Evolutionary conservation across 2,888 invertebrate genomes (phyloP).

Genomic region (Epinotia bilunana): DNA sequence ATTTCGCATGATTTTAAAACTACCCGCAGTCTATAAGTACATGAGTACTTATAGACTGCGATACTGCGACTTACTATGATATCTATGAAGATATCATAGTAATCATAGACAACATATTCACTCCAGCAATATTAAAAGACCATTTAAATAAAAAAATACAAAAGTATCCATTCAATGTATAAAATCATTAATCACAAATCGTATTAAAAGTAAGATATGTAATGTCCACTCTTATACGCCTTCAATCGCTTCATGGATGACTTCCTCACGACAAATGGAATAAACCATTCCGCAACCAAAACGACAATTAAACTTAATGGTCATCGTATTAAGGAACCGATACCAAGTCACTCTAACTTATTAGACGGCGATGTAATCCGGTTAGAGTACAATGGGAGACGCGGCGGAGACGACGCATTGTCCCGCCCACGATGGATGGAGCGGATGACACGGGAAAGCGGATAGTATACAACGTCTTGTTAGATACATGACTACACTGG

Average conservation of each 20-base stretch:
- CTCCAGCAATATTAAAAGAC: too few relatives aligned
- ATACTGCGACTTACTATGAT: too few relatives aligned
- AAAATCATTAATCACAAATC: neutral
- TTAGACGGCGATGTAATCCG: constrained; percentile 37
- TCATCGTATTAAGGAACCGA: constrained; percentile 37
- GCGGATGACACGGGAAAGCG: neutral
- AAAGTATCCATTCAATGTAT: neutral
- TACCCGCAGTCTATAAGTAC: too few relatives aligned
- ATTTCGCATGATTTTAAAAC: too few relatives aligned
- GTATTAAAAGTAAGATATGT: neutral
- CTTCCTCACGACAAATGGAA: neutral
- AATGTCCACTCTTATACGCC: neutral
- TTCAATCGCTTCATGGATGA: neutral
- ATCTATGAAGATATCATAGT: too few relatives aligned
- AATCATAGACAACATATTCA: neutral
- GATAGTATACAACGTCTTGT: neutral
- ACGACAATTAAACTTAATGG: constrained; percentile 24
- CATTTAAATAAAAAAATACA: neutral
- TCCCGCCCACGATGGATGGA: constrained; percentile 24
- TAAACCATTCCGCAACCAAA: constrained; percentile 1
- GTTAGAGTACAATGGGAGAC: constrained; percentile 29
- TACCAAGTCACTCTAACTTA: constrained; percentile 42
- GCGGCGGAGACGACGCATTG: constrained; percentile 33
- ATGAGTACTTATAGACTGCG: too few relatives aligned
- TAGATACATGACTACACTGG: neutral